Conservation (phyloP, 2,113 vertebrate genomes). For the Urocynchramus pylzowi region DNA sequence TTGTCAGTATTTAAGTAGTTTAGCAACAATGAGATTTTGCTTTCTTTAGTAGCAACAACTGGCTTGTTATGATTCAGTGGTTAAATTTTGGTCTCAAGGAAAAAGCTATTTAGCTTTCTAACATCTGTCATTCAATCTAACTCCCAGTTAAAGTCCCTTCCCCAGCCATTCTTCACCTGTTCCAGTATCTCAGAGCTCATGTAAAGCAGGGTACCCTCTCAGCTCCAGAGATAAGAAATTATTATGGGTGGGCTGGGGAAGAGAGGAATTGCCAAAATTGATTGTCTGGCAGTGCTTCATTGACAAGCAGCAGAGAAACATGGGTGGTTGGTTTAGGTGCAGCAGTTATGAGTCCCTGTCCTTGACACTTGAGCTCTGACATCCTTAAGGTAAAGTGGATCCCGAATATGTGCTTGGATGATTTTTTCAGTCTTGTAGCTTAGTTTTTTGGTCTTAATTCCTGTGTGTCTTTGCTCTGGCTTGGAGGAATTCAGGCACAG, state of each 20-base stretch:
- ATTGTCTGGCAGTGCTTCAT: neutral
- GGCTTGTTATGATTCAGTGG: neutral
- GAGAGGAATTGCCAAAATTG: neutral
- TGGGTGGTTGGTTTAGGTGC: neutral
- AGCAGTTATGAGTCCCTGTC: accelerated
- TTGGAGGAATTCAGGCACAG: neutral
- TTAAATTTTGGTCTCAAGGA: neutral
- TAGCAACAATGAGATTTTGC: neutral
- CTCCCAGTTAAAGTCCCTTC: neutral
- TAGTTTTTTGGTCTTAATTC: neutral
- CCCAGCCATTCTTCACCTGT: neutral
- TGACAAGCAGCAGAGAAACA: neutral
- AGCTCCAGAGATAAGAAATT: neutral
- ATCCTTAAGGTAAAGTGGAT: neutral
- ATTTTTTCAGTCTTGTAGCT: neutral
- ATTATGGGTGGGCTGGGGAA: neutral
- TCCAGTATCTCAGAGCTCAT: neutral
- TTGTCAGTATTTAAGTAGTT: neutral
- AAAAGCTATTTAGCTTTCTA: neutral
- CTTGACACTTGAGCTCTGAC: neutral
- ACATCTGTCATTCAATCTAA: neutral
- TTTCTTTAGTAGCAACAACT: neutral
- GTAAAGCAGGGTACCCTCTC: neutral
- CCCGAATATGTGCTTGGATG: neutral
- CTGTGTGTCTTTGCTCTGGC: neutral